Conservation (phyloP, 2,888 invertebrate genomes). For the Cylloceria caligata region DNA sequence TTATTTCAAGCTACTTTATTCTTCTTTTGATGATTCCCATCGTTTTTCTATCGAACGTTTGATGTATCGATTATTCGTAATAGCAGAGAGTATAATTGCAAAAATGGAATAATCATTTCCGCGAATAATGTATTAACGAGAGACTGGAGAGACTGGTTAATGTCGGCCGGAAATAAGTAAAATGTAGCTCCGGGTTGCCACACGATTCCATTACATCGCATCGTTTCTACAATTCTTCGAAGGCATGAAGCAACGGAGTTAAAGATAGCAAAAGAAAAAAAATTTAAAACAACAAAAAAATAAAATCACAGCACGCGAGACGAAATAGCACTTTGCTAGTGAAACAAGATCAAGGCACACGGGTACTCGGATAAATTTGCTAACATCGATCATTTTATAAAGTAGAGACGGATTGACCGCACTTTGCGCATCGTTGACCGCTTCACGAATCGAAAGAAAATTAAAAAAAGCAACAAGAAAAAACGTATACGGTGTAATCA, state of each 20-base stretch:
- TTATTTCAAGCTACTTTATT: conserved; percentile 35
- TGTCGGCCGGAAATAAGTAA: not conserved
- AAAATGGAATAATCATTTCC: conserved; percentile 32
- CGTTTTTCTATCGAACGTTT: conserved; percentile 53
- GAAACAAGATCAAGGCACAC: conserved; percentile 56
- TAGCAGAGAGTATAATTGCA: conserved; percentile 36
- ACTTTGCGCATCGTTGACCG: conserved; percentile 40
- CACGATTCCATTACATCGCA: conserved; percentile 22
- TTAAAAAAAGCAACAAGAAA: conserved; percentile 6
- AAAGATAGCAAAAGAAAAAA: conserved; percentile 13
- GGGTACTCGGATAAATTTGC: conserved; percentile 60
- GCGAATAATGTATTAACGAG: conserved; percentile 32
- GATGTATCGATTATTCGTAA: conserved; percentile 54
- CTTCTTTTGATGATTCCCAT: conserved; percentile 43
- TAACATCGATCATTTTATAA: conserved; percentile 63
- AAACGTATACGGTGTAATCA: conserved; percentile 27
- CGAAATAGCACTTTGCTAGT: conserved; percentile 44
- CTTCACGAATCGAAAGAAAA: conserved; percentile 23
- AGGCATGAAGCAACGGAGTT: too few relatives aligned
- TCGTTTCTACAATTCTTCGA: conserved; percentile 28
- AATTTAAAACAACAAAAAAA: not conserved
- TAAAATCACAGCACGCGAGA: conserved; percentile 33
- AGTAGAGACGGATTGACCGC: conserved; percentile 28
- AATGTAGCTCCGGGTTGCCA: conserved; percentile 16
- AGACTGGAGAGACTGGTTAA: conserved; percentile 40